These are phyloP conservation scores for Anhinga anhinga DNA, from an alignment of 2,113 vertebrate species.

Conservation along the genomic window DNA sequence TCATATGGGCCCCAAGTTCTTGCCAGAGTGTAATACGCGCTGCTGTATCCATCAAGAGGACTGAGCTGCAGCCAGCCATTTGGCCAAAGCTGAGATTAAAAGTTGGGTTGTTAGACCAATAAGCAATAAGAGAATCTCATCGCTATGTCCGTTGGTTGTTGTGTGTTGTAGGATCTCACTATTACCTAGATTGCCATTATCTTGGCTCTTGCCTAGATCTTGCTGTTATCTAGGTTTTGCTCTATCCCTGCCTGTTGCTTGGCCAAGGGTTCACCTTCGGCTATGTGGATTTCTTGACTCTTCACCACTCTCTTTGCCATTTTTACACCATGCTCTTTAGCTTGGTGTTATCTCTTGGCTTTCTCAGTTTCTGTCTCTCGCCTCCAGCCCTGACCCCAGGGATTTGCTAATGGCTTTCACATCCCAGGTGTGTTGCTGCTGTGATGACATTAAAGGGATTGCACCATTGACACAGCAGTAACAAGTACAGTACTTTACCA, in stretches of 20 bases:
- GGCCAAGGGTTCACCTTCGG: neutral
- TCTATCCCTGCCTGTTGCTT: neutral
- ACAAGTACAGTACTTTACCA: neutral
- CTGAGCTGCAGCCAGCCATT: neutral
- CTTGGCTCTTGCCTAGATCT: neutral
- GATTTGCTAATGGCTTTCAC: neutral
- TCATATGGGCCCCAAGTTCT: neutral
- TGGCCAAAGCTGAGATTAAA: neutral
- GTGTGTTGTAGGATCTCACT: neutral
- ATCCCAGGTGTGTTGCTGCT: neutral
- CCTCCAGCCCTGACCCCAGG: neutral
- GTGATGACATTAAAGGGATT: neutral
- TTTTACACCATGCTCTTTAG: neutral
- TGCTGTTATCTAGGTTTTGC: neutral
- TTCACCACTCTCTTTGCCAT: neutral
- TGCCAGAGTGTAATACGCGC: neutral
- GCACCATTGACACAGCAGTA: neutral
- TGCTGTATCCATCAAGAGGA: neutral
- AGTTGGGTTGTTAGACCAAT: neutral
- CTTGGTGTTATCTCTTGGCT: neutral
- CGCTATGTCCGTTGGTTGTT: neutral
- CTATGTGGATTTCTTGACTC: neutral
- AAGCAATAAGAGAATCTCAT: fast-evolving
- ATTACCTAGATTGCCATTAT: neutral
- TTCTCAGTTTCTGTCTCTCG: neutral